phyloP scores from a whole-genome alignment of 1,140 invertebrate species.

The Apis laboriosa region DNA sequence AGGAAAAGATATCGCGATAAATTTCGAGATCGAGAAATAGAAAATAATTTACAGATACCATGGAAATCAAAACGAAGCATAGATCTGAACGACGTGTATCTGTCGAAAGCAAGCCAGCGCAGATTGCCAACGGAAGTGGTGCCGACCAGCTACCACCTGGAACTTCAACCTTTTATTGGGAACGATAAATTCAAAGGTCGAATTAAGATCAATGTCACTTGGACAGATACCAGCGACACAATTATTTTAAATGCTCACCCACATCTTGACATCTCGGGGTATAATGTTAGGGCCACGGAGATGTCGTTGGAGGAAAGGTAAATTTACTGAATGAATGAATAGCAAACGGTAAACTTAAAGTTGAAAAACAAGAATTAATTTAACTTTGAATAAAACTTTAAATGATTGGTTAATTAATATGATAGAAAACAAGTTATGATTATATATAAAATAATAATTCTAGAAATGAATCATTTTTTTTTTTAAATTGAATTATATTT shows the following conservation, averaged over 20 bases:
- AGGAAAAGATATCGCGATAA: not conserved
- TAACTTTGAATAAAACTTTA: no score
- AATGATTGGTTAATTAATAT: no score
- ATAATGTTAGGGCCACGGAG: constrained; percentile 63
- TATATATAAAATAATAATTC: no score
- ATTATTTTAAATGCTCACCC: constrained; percentile 84
- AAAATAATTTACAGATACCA: not conserved
- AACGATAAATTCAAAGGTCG: constrained; percentile 83
- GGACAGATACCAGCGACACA: constrained; percentile 81
- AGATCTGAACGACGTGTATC: constrained; percentile 68
- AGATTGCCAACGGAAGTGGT: constrained; percentile 80
- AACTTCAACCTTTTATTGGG: constrained; percentile 83
- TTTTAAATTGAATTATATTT: no score
- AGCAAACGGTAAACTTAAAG: no score
- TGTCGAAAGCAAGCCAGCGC: constrained; percentile 48
- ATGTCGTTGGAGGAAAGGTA: constrained; percentile 70
- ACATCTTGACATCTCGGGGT: constrained; percentile 81
- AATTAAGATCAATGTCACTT: constrained; percentile 84
- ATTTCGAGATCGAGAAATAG: not conserved
- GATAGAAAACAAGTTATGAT: no score
- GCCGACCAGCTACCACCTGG: constrained; percentile 84
- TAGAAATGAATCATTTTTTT: no score
- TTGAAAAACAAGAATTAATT: no score
- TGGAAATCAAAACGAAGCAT: constrained; percentile 66
- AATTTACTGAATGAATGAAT: not conserved